Evolutionary conservation across 2,888 invertebrate species (phyloP).

Genomic region (Aquatica leii): DNA sequence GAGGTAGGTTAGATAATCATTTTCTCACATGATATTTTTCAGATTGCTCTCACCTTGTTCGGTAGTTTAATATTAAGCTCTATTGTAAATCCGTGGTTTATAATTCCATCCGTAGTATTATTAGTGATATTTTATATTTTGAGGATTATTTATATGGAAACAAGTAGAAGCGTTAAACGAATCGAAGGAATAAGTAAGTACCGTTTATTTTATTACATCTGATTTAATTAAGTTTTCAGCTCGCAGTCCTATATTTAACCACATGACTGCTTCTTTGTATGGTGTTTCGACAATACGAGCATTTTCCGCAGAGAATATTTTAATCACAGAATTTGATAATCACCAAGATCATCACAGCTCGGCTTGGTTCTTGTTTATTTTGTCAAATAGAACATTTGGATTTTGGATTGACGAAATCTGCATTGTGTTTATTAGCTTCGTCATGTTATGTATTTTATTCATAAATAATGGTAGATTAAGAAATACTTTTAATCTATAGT

Average conservation of each 20-base stretch:
- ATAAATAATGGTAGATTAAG: slow-evolving; percentile 43
- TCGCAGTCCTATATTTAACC: slow-evolving; percentile 77
- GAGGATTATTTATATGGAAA: slow-evolving; percentile 26
- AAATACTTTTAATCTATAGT: too few relatives aligned
- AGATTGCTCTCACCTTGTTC: slow-evolving; percentile 63
- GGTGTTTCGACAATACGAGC: slow-evolving; percentile 78
- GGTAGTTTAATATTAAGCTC: slow-evolving; percentile 77
- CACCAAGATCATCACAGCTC: slow-evolving; percentile 72
- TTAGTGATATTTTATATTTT: slow-evolving; percentile 66
- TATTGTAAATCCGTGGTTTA: slow-evolving; percentile 71
- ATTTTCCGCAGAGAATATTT: slow-evolving; percentile 68
- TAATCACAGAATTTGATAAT: slow-evolving; percentile 67
- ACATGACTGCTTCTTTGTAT: slow-evolving; percentile 74
- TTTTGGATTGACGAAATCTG: slow-evolving; percentile 72
- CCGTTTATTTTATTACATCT: neutral
- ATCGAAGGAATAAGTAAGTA: slow-evolving; percentile 70
- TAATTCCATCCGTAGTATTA: slow-evolving; percentile 70
- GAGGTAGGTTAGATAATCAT: too few relatives aligned
- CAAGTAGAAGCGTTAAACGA: slow-evolving; percentile 72
- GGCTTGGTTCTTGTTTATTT: slow-evolving; percentile 71
- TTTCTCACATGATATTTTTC: slow-evolving; percentile 32
- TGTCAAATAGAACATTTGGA: slow-evolving; percentile 72
- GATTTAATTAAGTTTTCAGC: slow-evolving; percentile 62
- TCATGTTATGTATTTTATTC: slow-evolving; percentile 56
- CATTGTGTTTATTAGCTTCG: slow-evolving; percentile 66